Evolutionary conservation across 1,140 invertebrate species (phyloP).

Genomic region (Diabrotica undecimpunctata): DNA sequence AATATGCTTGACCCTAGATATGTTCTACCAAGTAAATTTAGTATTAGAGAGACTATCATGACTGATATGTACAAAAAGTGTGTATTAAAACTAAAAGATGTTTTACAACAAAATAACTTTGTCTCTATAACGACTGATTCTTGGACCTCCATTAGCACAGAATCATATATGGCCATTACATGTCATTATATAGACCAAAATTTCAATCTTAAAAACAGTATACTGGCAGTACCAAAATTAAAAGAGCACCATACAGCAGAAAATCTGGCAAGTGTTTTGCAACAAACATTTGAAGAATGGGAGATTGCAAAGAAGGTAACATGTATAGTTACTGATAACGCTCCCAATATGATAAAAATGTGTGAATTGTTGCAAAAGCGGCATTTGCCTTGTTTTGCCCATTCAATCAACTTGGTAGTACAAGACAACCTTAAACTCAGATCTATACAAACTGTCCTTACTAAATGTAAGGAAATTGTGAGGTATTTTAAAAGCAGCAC

Average conservation of each 20-base stretch:
- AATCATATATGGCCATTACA: conserved; percentile 23
- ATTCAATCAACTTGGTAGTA: conserved; percentile 17
- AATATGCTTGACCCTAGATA: too few species aligned
- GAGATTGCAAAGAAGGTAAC: conserved; percentile 15
- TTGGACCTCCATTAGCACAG: conserved; percentile 19
- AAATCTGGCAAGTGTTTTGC: conserved; percentile 13
- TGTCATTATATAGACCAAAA: too few species aligned
- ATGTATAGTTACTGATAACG: conserved; percentile 19
- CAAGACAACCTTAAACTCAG: conserved; percentile 10
- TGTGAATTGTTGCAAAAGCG: conserved; percentile 13
- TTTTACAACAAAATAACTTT: too few species aligned
- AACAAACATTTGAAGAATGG: conserved; percentile 15
- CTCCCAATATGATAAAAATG: conserved; percentile 16
- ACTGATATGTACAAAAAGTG: too few species aligned
- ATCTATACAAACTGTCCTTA: not conserved
- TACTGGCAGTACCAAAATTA: too few species aligned
- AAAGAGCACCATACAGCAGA: too few species aligned
- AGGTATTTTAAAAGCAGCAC: conserved; percentile 21
- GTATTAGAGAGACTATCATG: too few species aligned
- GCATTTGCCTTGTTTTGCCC: conserved; percentile 19
- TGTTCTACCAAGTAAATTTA: too few species aligned
- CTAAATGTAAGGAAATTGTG: conserved; percentile 17
- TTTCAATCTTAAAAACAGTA: too few species aligned
- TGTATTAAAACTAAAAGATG: too few species aligned
- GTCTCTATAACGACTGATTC: conserved; percentile 19